Percentiles rank a stretch among this genome's conserved stretches.
Conservation (phyloP, 2,888 invertebrate genomes). For the Dynastes maya region DNA sequence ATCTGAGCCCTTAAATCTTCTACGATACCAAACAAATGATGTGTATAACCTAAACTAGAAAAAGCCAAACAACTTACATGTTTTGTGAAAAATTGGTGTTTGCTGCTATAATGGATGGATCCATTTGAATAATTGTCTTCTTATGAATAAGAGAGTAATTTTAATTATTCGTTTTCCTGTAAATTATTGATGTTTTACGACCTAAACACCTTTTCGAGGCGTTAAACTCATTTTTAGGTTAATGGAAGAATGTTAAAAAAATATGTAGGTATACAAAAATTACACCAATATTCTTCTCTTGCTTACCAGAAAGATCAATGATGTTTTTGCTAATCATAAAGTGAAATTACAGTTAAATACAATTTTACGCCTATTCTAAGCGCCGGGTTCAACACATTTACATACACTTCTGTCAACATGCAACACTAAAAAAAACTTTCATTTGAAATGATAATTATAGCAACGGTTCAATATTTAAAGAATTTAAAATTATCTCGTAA, state of each 20-base stretch:
- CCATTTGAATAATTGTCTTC: constrained; percentile 54
- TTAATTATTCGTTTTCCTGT: neutral
- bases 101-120: constrained; percentile 58
- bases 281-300: neutral
- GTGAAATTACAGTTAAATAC: constrained; percentile 14
- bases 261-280: neutral
- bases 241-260: neutral
- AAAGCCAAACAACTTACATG: constrained; percentile 60
- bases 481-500: no score
- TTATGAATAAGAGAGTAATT: neutral
- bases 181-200: neutral
- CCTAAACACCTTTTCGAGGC: neutral
- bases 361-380: constrained; percentile 35
- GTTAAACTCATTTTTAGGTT: constrained; percentile 11
- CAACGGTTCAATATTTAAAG: neutral
- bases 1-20: constrained; percentile 66
- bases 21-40: constrained; percentile 55
- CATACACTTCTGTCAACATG: constrained; percentile 36
- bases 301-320: constrained; percentile 15
- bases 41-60: constrained; percentile 20
- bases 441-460: neutral
- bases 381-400: constrained; percentile 40
- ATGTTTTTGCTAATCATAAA: constrained; percentile 23
- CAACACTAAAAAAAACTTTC: neutral
- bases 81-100: constrained; percentile 62